phyloP scores from a whole-genome alignment of 1,140 invertebrate species.

The Arion vulgaris region DNA sequence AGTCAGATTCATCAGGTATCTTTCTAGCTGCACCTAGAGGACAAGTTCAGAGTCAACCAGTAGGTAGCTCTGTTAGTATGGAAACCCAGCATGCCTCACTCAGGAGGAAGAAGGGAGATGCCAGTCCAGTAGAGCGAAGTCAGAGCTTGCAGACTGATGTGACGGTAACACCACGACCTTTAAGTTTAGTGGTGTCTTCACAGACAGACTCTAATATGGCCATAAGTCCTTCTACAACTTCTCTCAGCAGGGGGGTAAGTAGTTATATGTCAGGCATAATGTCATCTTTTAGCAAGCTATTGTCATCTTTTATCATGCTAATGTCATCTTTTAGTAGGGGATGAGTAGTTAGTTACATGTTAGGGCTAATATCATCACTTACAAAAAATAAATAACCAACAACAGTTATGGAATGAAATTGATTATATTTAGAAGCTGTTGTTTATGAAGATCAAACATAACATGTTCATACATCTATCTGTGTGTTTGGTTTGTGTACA shows the following conservation, averaged over 20 bases:
- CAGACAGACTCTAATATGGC: conserved; percentile 69
- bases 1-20: conserved; percentile 60
- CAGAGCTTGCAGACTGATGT: conserved; percentile 67
- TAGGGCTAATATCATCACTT: too few relatives aligned
- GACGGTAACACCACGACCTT: conserved; percentile 64
- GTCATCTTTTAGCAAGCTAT: too few relatives aligned
- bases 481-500: too few relatives aligned
- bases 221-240: conserved; percentile 65
- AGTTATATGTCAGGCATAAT: too few relatives aligned
- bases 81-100: conserved; percentile 77
- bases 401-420: too few relatives aligned
- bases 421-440: too few relatives aligned
- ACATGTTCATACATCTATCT: too few relatives aligned
- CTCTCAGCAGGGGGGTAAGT: conserved; percentile 69
- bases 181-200: conserved; percentile 71
- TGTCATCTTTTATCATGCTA: too few relatives aligned
- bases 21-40: conserved; percentile 48
- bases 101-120: conserved; percentile 73
- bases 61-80: conserved; percentile 58
- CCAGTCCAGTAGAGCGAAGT: conserved; percentile 63
- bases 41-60: conserved; percentile 35
- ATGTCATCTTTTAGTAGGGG: not conserved
- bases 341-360: too few relatives aligned
- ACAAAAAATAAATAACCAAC: too few relatives aligned
- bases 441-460: too few relatives aligned